Base-by-base conservation (phyloP, 2,113 vertebrate genomes). In the Sterrhoptilus dennistouni region DNA sequence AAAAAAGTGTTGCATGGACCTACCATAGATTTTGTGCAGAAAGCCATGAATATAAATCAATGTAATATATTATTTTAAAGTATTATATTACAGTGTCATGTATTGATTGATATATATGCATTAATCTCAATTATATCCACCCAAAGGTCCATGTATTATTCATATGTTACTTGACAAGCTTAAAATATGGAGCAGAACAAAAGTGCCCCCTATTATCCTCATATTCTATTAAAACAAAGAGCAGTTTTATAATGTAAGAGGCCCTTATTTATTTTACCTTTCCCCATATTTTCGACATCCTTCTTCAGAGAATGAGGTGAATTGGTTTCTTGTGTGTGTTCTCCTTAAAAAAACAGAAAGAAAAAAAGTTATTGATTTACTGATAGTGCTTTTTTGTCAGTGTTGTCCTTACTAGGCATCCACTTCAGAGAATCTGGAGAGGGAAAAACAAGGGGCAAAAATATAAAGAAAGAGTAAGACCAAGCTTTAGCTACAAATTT, bases 201-300 rank as follows among this genome's bases (percentile, higher is more conserved):
- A 97, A 98, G 97, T 97, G 97, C 96, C 96, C 96, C 97, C 96
- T 97, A 95, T 97, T 97, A 98, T 98, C 97, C 97, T 95, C 85
- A 77, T 74, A 95, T 95, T 97, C 95, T 96, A 96, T 96, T 97
- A 97, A 96, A 98, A 96, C 94, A 94, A 96, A 96, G 87, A 96
- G 92, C 87, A 97, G 83, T 94, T 95, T 96, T 74, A 87, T 31
- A 96, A 94, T 14, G 36, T 81, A 75, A 88, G 88, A 95, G 92
- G 78, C n/a, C 28, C 59, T 97, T 97, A 95, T 96, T 97, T 88
- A 81, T 86, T 92, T 97, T 98, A 99, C 99, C 99, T 99, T 99
- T 99, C 76, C 99, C 99, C 99, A 99, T 99, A 96, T 99, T 99
- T 95, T 99, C 99, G 3, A 99, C 98, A 79, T 99, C 99, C 95